Base-by-base conservation (phyloP, 2,113 vertebrate genomes). In the Condylura cristata region DNA sequence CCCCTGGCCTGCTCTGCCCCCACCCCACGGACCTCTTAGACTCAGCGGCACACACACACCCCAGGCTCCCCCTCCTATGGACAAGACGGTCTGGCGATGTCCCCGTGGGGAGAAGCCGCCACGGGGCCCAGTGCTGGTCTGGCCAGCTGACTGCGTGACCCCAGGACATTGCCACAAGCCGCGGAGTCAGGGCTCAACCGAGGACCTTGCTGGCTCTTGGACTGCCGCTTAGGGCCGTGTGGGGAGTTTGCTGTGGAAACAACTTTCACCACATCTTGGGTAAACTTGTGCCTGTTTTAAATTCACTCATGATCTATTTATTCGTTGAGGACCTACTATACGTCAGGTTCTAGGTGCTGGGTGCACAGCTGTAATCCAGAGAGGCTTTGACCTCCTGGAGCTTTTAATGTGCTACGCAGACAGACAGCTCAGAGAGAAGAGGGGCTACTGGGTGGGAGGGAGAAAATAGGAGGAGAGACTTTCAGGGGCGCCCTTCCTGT, bases 401-500 rank as follows among this genome's bases (percentile, higher is more conserved):
- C 39, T 93, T 93, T 34, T 3, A 26, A 0, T 65, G 71, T 10
- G 11, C 18, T 1, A 16, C 34, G 26, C 24, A 80, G 34, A 39
- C 20, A 78, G 65, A 34, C 1, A 13, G 11, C 1, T 2, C 24
- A 34, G 14, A 8, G 39, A 11, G 14, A 9, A 13, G 0, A 16
- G 26, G 34, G 1, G 11, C 1, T 48, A 2, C 6, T 48, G 26
- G 71, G 30, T 60, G 51, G 20, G 32, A 20, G 20, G 26, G n/a
- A 74, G 76, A n/a, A 44, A 51, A n/a, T 8, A 8, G 24, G 24
- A 8, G 8, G 12, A 44, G 32, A 39, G 14, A 65, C 56, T 86
- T 91, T 79, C 34, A 89, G 32, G 20, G 28, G 51, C 86, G 24
- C 44, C 1, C 34, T 58, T 61, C 80, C 9, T 83, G 8, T 75